These are phyloP conservation scores for Cervus canadensis DNA, from an alignment of 2,113 vertebrate genomes.

Conservation along the genomic window DNA sequence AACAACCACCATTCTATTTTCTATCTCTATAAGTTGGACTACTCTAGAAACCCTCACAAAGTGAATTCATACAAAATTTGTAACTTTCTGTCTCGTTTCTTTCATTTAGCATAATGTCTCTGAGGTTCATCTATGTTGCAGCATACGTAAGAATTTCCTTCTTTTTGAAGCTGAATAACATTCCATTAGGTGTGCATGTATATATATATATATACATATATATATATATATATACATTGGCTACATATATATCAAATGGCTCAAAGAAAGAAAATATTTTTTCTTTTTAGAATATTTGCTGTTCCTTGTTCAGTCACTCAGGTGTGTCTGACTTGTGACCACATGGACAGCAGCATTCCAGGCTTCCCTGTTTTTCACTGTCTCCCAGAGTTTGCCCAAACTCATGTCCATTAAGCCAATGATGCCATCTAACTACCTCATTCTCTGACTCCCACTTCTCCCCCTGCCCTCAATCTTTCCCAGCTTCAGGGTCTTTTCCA, in stretches of 20 bases:
- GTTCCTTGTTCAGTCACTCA: neutral
- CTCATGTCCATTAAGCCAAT: neutral
- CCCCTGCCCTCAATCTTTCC: neutral
- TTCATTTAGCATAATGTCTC: neutral
- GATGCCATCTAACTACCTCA: neutral
- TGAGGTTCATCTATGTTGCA: neutral
- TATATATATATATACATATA: fast-evolving
- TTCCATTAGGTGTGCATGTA: neutral
- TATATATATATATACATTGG: neutral
- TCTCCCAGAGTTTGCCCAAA: neutral
- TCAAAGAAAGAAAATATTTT: neutral
- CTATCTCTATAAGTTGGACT: neutral
- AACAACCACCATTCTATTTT: neutral
- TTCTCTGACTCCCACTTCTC: neutral
- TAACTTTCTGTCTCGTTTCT: neutral
- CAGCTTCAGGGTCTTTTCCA: neutral
- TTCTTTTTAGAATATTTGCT: neutral
- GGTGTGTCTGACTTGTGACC: neutral
- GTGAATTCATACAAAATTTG: neutral
- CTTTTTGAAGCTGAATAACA: neutral
- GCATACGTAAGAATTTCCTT: neutral
- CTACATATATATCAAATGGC: neutral
- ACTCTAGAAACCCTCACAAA: neutral
- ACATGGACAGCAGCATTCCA: neutral
- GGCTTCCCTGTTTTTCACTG: neutral